Base-by-base conservation (phyloP, 2,797 vertebrate genomes). In the Tragelaphus oryx region DNA sequence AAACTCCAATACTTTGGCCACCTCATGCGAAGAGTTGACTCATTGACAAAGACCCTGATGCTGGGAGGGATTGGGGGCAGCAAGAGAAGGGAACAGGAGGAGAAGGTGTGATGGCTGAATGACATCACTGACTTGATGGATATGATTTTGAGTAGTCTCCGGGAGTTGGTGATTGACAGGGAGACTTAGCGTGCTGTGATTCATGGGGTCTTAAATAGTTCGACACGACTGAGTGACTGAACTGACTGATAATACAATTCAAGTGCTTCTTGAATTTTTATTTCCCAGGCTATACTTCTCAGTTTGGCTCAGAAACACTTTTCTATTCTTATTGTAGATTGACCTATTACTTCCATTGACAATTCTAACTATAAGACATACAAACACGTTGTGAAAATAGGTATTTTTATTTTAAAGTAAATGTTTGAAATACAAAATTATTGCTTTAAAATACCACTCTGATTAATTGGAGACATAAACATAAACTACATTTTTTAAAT, bases 151-250 rank as follows among this genome's bases (percentile, higher is more conserved):
- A 30, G 12, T 30, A 30, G 59, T 60, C 13, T 60, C 28, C 0
- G 0, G 12, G 59, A 16, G 6, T 60, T 60, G 7, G 13, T 60
- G 59, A 60, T 60, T 28, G 28, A 60, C 6, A 60, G 59, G 6
- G 13, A 60, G 3, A 6, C 28, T 12, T 60, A 13, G 59, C 6
- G 13, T 14, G 28, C 13, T 60, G 13, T 0, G 0, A 30, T 60
- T 60, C 28, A 7, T 60, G 28, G 59, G 28, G 28, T 60, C 59
- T 30, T 30, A 30, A 60, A 60, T 28, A 30, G 28, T 60, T 1
- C 0, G 59, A 16, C 59, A 60, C 30, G 28, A 60, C 59, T 60
- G 28, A 30, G 28, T 13, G 1, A 1, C 1, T 60, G 28, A 60
- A 60, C 59, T 60, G 28, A 30, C 26, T 28, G 11, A 30, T n/a